These are phyloP conservation scores for Excalfactoria chinensis DNA, from an alignment of 2,113 vertebrate species.

Conservation along the genomic window DNA sequence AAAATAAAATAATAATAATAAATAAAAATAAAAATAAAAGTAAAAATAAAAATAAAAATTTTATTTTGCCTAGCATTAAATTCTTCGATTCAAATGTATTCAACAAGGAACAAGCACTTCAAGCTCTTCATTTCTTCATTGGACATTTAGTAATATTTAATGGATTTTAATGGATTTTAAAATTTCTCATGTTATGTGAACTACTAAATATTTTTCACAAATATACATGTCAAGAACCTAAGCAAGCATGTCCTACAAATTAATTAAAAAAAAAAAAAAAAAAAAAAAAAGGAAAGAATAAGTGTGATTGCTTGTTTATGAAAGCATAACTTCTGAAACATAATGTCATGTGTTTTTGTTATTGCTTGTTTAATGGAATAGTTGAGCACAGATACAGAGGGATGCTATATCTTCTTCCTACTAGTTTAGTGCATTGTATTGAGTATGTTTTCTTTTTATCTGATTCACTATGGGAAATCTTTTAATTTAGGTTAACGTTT, in stretches of 20 bases:
- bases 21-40: not conserved
- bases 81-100: not conserved
- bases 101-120: not conserved
- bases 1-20: too few relatives aligned
- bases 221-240: not conserved
- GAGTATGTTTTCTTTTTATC: not conserved
- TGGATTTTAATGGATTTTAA: slow-evolving; percentile 31
- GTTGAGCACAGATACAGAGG: not conserved
- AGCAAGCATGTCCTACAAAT: not conserved
- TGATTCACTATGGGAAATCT: not conserved
- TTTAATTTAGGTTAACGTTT: not conserved
- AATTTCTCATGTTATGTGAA: not conserved
- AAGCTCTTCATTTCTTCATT: not conserved
- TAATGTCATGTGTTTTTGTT: not conserved
- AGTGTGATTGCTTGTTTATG: not conserved
- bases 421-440: not conserved
- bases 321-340: not conserved
- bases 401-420: not conserved
- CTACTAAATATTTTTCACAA: slow-evolving; percentile 18
- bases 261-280: fast-evolving
- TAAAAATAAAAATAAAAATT: not conserved
- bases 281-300: not conserved
- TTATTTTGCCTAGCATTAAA: not conserved
- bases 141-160: not conserved
- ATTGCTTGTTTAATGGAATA: not conserved